Evolutionary conservation across 2,888 invertebrate species (phyloP), one percentile per base, ranked within the genome.

Genomic region (Oegoconia quadripuncta): DNA sequence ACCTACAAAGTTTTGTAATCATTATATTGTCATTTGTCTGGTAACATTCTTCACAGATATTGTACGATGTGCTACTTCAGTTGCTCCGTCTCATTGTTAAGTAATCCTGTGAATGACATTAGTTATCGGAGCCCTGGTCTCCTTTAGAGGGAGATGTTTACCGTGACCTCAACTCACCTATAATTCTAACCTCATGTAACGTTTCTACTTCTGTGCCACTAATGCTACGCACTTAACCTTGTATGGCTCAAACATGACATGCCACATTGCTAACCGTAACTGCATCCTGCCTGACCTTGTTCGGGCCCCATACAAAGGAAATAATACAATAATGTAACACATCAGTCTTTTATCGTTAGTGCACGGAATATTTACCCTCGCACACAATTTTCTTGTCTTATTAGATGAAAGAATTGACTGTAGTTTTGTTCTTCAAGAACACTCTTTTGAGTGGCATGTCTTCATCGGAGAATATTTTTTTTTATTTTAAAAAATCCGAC

Each of bases 121-220:
- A 31, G 42, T 39, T 44, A 66, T 60, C 58, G 57, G 52, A 67
- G 69, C 63, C 8, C 55, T 63, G n/a, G n/a, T n/a, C n/a, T 64
- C 59, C 54, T 72, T 72, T 70, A 72, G 66, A 67, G 67, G 65
- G 52, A 76, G 73, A 69, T 33, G 82, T 77, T 76, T 48, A 63
- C 84, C 84, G 56, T 83, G 84, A 83, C 82, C 82, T 65, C 63
- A 67, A 45, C 57, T 62, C 55, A 67, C 64, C 61, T 65, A 59
- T 71, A 68, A 64, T 71, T 70, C 62, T 72, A 67, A 63, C 62
- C 43, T 59, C 60, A 61, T 60, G 64, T 65, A 70, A 63, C 64
- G 59, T 69, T 67, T 68, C 67, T 65, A 61, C 70, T 67, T 69
- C 68, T 65, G 66, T 30, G 45, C 46, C 62, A 52, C 36, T 31